phyloP scores from a whole-genome alignment of 2,888 invertebrate species.

The Leptinotarsa juncta region DNA sequence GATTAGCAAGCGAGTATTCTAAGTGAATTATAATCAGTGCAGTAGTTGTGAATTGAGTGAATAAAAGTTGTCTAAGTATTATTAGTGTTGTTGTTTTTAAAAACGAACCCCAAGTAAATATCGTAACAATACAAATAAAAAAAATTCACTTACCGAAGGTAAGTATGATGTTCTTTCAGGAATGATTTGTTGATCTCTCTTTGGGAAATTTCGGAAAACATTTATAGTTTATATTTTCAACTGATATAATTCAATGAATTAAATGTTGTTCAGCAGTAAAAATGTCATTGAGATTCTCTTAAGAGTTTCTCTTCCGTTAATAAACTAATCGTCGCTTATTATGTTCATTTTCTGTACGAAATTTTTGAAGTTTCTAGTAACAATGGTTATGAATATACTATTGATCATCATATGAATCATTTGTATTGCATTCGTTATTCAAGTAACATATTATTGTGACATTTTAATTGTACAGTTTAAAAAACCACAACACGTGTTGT shows the following conservation, averaged over 20 bases:
- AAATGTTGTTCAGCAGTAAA: slow-evolving; percentile 36
- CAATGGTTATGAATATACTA: neutral
- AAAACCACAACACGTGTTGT: no score
- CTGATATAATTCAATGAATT: slow-evolving; percentile 40
- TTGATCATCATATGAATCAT: neutral
- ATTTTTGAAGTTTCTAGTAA: neutral
- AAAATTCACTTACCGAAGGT: no score
- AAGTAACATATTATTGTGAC: no score
- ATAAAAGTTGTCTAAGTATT: no score
- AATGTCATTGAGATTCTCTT: slow-evolving; percentile 26
- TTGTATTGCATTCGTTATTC: neutral
- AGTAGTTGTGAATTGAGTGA: no score
- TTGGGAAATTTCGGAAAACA: slow-evolving; percentile 40
- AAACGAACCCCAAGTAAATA: no score
- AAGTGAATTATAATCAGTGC: no score
- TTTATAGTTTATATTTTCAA: slow-evolving; percentile 40
- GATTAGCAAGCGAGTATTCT: no score
- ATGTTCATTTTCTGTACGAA: neutral
- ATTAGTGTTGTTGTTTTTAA: no score
- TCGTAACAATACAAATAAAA: no score
- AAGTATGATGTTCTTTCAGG: no score
- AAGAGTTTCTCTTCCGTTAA: neutral
- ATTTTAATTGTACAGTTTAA: no score
- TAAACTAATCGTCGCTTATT: neutral
- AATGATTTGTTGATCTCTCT: slow-evolving; percentile 36